phyloP scores from a whole-genome alignment of 2,888 invertebrate genomes.

The Amaurobius ferox region DNA sequence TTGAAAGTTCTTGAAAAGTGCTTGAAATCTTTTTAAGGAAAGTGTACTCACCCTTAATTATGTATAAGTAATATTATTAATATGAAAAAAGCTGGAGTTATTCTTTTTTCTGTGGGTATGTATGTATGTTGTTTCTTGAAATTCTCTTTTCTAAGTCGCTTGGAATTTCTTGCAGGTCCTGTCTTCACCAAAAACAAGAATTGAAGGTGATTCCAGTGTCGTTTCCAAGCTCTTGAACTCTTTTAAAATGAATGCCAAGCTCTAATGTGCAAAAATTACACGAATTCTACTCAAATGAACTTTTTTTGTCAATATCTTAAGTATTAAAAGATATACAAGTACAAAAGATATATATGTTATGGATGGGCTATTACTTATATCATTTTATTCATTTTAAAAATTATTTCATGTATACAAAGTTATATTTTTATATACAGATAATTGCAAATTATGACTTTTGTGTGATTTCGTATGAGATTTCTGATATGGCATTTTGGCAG shows the following conservation, averaged over 20 bases:
- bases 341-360: not conserved
- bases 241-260: constrained; percentile 51
- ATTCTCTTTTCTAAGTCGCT: no score
- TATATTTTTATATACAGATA: not conserved
- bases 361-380: not conserved
- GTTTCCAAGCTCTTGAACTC: constrained; percentile 44
- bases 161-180: constrained; percentile 76
- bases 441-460: no score
- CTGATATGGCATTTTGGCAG: not conserved
- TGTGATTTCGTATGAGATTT: no score
- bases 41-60: no score
- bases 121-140: no score
- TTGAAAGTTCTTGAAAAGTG: no score
- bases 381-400: not conserved
- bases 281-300: not conserved
- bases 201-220: constrained; percentile 76
- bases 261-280: constrained; percentile 12
- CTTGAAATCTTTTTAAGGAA: no score
- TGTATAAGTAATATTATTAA: no score
- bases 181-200: constrained; percentile 77
- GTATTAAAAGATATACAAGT: not conserved
- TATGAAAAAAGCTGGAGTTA: no score
- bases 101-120: no score
- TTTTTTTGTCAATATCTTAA: not conserved
- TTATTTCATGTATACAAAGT: not conserved